Conservation (phyloP, 2,888 invertebrate species). For the Hedychridium roseum region DNA sequence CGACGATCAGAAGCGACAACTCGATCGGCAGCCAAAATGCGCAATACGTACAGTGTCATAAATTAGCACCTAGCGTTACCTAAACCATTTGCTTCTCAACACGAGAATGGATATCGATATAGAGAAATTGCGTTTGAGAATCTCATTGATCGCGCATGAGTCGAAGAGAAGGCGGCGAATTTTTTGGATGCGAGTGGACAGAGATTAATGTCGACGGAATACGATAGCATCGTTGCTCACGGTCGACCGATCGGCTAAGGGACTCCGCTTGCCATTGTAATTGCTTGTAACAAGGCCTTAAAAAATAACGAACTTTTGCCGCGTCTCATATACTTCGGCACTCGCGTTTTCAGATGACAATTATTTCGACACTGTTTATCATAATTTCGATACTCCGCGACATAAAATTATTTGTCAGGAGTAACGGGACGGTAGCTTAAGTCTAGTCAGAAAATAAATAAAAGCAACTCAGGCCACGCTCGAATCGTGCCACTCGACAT, state of each 20-base stretch:
- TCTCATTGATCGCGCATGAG: no score
- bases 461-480: slow-evolving; percentile 22
- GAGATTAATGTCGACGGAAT: slow-evolving; percentile 7
- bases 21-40: slow-evolving; percentile 4
- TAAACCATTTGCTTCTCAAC: slow-evolving; percentile 11
- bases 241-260: slow-evolving; percentile 20
- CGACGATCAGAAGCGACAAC: slow-evolving; percentile 29
- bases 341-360: no score
- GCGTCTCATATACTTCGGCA: no score
- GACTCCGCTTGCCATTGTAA: no score
- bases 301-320: no score
- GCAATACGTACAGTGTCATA: slow-evolving; percentile 15
- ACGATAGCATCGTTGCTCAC: slow-evolving; percentile 31
- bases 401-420: not conserved
- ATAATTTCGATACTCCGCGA: slow-evolving; percentile 7
- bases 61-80: slow-evolving; percentile 17
- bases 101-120: no score
- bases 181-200: no score
- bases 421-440: slow-evolving; percentile 18
- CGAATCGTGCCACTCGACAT: slow-evolving; percentile 27
- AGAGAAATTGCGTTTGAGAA: no score
- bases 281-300: no score
- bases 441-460: slow-evolving; percentile 37
- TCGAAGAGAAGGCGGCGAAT: no score
- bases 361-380: no score